phyloP scores from a whole-genome alignment of 2,113 vertebrate genomes.

The Phalacrocorax aristotelis region DNA sequence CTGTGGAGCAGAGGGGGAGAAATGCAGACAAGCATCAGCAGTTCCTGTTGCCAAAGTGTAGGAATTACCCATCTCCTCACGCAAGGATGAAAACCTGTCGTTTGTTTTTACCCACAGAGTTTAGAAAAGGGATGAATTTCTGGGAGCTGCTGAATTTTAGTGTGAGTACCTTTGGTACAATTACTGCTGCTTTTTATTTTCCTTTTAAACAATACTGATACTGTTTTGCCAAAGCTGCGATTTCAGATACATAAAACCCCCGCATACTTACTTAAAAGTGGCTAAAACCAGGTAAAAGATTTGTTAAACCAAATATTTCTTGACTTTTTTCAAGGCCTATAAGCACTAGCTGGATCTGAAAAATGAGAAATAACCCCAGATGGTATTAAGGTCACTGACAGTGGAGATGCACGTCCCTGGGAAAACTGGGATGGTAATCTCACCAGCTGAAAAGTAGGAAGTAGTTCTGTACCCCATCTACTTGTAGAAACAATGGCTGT shows the following conservation, averaged over 20 bases:
- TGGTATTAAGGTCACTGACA: not conserved
- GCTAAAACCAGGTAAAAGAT: not conserved
- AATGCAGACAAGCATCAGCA: not conserved
- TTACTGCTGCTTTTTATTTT: not conserved
- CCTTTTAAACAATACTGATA: not conserved
- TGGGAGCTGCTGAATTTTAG: not conserved
- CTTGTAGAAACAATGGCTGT: not conserved
- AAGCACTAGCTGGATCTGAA: not conserved
- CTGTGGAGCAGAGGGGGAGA: not conserved
- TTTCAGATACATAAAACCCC: not conserved
- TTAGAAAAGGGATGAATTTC: not conserved
- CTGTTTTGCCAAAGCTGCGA: not conserved
- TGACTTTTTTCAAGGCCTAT: not conserved
- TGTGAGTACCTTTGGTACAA: not conserved
- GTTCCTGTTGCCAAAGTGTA: not conserved
- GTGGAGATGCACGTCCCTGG: not conserved
- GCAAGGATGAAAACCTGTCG: not conserved
- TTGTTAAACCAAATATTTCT: not conserved
- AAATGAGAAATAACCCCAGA: not conserved
- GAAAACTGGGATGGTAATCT: not conserved
- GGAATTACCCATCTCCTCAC: not conserved
- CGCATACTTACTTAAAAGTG: not conserved
- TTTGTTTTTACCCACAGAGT: not conserved
- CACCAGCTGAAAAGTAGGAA: not conserved
- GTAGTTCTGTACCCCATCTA: not conserved